A percentile compares a stretch with the other conserved stretches of the same genome.
phyloP scores from a whole-genome alignment of 2,113 vertebrate genomes.

The Ammodytes marinus region DNA sequence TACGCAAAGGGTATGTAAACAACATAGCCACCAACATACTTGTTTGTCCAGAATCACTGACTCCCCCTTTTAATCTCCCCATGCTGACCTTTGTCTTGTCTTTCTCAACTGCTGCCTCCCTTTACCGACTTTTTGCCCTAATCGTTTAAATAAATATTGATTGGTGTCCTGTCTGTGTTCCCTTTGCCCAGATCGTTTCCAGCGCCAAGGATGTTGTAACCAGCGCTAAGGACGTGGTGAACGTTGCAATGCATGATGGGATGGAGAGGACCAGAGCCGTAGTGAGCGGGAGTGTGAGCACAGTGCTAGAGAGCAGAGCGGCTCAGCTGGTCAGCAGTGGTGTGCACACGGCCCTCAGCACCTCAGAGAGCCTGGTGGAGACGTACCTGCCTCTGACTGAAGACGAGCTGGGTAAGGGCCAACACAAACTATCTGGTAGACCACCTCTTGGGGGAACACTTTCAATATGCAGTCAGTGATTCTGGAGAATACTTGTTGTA shows the following conservation, averaged over 20 bases:
- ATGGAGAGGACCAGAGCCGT: constrained; percentile 88
- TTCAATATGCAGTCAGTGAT: no score
- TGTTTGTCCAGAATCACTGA: no score
- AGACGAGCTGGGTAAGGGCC: constrained; percentile 88
- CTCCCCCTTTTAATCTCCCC: no score
- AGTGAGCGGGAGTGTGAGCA: constrained; percentile 89
- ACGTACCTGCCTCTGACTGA: constrained; percentile 91
- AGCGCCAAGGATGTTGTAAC: constrained; percentile 86
- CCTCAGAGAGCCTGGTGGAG: constrained; percentile 91
- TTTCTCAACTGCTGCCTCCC: constrained; percentile 31
- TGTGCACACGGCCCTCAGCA: constrained; percentile 89
- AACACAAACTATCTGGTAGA: neutral
- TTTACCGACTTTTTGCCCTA: neutral
- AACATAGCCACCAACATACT: no score
- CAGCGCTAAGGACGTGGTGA: constrained; percentile 86
- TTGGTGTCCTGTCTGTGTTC: neutral
- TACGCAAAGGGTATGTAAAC: no score
- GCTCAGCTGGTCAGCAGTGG: constrained; percentile 86
- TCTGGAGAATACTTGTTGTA: no score
- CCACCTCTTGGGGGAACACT: neutral
- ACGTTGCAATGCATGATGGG: constrained; percentile 86
- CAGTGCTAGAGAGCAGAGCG: constrained; percentile 89
- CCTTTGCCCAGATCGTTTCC: constrained; percentile 64
- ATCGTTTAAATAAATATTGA: neutral
- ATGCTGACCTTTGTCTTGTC: constrained; percentile 1